phyloP scores from a whole-genome alignment of 2,113 vertebrate species.

The Halcyon malimbica region DNA sequence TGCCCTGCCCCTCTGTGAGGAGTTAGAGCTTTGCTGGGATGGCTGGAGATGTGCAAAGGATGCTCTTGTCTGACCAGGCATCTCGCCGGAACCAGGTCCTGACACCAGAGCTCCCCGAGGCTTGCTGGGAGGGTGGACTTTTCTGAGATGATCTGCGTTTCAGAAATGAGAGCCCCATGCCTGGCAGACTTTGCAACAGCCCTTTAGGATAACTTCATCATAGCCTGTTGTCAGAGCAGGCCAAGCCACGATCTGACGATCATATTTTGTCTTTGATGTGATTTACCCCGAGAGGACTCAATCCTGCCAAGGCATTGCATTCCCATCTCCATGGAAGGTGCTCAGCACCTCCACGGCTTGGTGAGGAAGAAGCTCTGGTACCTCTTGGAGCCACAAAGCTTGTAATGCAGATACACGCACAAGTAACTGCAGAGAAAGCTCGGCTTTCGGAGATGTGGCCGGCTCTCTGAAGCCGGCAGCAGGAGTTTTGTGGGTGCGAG shows the following conservation, averaged over 20 bases:
- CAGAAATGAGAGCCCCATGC: not conserved
- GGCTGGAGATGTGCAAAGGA: not conserved
- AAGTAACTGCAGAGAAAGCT: not conserved
- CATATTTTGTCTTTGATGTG: not conserved
- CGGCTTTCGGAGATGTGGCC: not conserved
- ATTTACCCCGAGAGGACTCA: not conserved
- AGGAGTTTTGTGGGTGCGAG: not conserved
- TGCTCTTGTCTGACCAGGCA: rapidly evolving
- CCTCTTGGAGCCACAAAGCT: not conserved
- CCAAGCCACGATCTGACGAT: not conserved
- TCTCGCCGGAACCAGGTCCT: not conserved
- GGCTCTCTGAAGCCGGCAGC: not conserved
- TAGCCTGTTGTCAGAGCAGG: not conserved
- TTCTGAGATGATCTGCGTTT: not conserved
- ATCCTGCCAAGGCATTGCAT: not conserved
- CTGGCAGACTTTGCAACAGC: not conserved
- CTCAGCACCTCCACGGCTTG: not conserved
- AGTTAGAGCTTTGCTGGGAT: not conserved
- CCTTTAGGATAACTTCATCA: slow-evolving; percentile 7
- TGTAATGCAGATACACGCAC: not conserved
- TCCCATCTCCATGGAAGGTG: not conserved
- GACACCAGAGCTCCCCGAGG: not conserved
- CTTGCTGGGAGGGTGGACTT: not conserved
- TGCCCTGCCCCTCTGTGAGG: not conserved
- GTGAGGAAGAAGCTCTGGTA: not conserved